phyloP scores from a whole-genome alignment of 2,113 vertebrate species.

The Calcarius ornatus region DNA sequence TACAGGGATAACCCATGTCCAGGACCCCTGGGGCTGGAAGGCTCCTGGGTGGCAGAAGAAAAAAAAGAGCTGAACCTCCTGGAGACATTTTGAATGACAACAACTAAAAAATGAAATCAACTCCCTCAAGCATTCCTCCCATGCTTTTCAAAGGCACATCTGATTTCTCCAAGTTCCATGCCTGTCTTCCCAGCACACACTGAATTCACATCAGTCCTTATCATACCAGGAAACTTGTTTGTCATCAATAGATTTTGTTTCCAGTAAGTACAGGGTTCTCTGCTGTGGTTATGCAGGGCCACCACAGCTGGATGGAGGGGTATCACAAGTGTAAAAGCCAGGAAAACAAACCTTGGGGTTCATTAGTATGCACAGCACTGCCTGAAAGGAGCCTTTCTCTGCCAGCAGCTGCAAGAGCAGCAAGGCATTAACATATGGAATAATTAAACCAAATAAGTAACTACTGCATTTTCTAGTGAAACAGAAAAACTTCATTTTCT shows the following conservation, averaged over 20 bases:
- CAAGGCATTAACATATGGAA: background rate
- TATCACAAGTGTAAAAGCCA: background rate
- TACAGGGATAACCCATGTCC: background rate
- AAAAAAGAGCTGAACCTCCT: background rate
- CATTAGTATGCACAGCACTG: slow-evolving; percentile 23
- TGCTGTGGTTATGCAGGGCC: slow-evolving; percentile 15
- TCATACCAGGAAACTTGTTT: slow-evolving; percentile 41
- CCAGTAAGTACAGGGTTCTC: background rate
- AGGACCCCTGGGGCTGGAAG: background rate
- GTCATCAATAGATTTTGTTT: slow-evolving; percentile 44
- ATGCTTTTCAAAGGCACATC: slow-evolving; percentile 61
- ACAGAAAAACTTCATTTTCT: background rate
- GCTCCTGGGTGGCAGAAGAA: background rate
- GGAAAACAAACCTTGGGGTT: background rate
- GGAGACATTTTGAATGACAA: slow-evolving; percentile 45
- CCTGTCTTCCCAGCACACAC: background rate
- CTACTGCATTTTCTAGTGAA: background rate
- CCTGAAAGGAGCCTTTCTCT: background rate
- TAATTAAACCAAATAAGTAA: slow-evolving; percentile 2
- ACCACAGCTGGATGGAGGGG: slow-evolving; percentile 28
- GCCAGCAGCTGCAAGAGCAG: slow-evolving; percentile 28
- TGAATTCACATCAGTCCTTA: slow-evolving; percentile 25
- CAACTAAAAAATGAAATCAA: slow-evolving; percentile 55
- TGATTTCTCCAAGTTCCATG: slow-evolving; percentile 10
- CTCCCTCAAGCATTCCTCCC: slow-evolving; percentile 50